phyloP scores from a whole-genome alignment of 2,797 vertebrate species.

The Gymnoscopelus microlampas region DNA sequence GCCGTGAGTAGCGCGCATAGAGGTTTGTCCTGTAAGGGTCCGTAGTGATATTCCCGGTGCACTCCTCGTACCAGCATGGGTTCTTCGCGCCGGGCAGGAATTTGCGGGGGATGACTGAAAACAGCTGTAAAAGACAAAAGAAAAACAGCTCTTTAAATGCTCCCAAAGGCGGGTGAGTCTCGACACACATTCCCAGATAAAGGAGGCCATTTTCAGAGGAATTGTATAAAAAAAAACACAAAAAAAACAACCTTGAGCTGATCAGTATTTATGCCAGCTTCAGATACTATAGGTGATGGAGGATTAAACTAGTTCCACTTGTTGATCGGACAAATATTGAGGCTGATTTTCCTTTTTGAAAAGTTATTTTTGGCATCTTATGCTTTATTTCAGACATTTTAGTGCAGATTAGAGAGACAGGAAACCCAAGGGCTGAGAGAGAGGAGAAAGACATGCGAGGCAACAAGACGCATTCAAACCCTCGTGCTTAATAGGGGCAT shows the following conservation, averaged over 20 bases:
- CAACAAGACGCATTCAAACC: too few species aligned
- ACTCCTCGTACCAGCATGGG: constrained; percentile 95
- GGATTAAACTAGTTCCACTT: constrained; percentile 13
- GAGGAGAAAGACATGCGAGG: neutral
- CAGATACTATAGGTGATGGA: neutral
- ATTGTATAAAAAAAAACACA: neutral
- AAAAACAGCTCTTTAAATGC: constrained; percentile 19
- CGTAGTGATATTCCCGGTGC: constrained; percentile 83
- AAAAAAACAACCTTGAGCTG: constrained; percentile 4
- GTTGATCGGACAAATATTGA: constrained; percentile 11
- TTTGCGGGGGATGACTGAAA: constrained; percentile 89
- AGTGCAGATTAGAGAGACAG: neutral
- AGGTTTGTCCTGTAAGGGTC: constrained; percentile 92
- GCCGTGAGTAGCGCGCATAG: constrained; percentile 89
- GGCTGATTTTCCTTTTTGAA: too few species aligned
- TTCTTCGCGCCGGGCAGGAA: constrained; percentile 91
- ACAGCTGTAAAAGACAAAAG: constrained; percentile 84
- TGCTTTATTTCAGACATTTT: constrained; percentile 4
- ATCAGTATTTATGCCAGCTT: neutral
- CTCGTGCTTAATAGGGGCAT: too few species aligned
- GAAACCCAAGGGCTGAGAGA: too few species aligned
- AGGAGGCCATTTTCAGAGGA: constrained; percentile 22
- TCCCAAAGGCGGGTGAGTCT: constrained; percentile 7
- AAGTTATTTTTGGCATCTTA: too few species aligned
- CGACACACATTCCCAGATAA: neutral